These are phyloP conservation scores for Melanostoma scalare DNA, from an alignment of 2,888 invertebrate species.

Conservation along the genomic window DNA sequence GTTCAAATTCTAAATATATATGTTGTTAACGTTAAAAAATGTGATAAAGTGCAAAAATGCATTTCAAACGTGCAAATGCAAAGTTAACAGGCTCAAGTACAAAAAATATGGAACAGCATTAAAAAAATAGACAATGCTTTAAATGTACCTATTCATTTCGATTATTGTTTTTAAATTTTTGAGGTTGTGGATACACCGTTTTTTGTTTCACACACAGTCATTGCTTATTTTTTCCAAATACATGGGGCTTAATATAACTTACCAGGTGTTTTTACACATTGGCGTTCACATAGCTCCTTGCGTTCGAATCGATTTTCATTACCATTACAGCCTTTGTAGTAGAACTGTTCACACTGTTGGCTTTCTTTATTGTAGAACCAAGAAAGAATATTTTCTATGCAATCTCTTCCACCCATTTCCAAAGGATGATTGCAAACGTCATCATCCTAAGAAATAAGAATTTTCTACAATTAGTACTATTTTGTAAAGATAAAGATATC, in stretches of 20 bases:
- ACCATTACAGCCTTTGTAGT: conserved; percentile 88
- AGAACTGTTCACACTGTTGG: conserved; percentile 85
- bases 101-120: too few relatives aligned
- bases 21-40: too few relatives aligned
- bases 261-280: conserved; percentile 90
- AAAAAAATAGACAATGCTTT: too few relatives aligned
- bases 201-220: not conserved
- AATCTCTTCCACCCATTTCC: conserved; percentile 85
- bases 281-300: conserved; percentile 89
- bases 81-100: too few relatives aligned
- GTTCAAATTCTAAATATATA: too few relatives aligned
- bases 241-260: conserved; percentile 74
- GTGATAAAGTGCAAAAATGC: too few relatives aligned
- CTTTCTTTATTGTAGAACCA: conserved; percentile 88
- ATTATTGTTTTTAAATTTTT: too few relatives aligned
- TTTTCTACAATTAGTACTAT: not conserved
- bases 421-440: conserved; percentile 82
- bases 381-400: conserved; percentile 85
- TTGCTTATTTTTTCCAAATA: not conserved
- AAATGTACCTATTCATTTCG: too few relatives aligned
- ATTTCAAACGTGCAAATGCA: too few relatives aligned
- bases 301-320: conserved; percentile 89
- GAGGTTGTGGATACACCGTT: too few relatives aligned
- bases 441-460: conserved; percentile 73
- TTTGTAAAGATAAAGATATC: too few relatives aligned